These are phyloP conservation scores for Sinocyclocheilus rhinocerous DNA, from an alignment of 2,113 vertebrate genomes.

Conservation along the genomic window DNA sequence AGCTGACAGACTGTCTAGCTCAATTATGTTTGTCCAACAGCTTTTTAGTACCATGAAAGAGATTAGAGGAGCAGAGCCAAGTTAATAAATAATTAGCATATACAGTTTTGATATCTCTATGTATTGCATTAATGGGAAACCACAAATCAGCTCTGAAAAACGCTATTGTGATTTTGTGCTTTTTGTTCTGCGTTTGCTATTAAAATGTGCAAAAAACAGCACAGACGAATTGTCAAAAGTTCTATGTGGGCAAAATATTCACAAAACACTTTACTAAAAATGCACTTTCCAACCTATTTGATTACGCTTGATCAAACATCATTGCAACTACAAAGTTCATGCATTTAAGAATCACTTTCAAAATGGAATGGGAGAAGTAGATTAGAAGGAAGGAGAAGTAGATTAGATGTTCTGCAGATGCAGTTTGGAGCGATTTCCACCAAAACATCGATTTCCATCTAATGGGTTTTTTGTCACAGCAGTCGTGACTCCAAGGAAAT, in stretches of 20 bases:
- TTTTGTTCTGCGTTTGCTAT: constrained; percentile 8
- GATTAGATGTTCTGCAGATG: not conserved
- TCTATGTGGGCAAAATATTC: constrained; percentile 7
- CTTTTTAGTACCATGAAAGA: not conserved
- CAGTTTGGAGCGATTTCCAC: constrained; percentile 17
- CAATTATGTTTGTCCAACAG: not conserved
- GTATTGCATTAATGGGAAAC: constrained; percentile 9
- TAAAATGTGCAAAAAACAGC: constrained; percentile 48
- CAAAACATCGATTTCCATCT: constrained; percentile 2
- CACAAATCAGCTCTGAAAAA: constrained; percentile 5
- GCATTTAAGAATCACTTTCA: constrained; percentile 39
- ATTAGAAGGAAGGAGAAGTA: not conserved
- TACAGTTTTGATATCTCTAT: not conserved
- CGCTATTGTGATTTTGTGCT: not conserved
- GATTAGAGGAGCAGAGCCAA: not conserved
- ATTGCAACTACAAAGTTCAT: constrained; percentile 45
- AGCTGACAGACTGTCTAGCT: not conserved
- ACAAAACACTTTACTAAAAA: constrained; percentile 31
- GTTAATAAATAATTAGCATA: not conserved
- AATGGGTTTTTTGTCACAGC: constrained; percentile 3
- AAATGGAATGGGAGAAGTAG: not conserved
- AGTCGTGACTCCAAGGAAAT: not conserved
- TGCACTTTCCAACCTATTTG: not conserved
- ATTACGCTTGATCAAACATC: constrained; percentile 13
- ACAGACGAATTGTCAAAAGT: not conserved